Evolutionary conservation across 2,888 invertebrate genomes (phyloP).

Genomic region (Cerastis rubricosa): DNA sequence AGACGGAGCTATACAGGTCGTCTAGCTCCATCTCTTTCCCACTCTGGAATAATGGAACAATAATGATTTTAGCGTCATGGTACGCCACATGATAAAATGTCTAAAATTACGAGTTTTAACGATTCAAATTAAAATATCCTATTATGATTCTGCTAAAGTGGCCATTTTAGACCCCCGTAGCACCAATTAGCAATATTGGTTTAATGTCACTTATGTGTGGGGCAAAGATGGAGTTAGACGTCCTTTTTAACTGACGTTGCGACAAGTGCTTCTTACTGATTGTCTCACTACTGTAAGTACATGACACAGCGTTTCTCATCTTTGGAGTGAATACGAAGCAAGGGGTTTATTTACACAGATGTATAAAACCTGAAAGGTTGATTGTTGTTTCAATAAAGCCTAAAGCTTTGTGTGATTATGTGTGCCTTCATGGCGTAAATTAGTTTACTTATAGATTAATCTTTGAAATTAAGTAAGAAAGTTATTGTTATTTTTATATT

Average conservation of each 20-base stretch:
- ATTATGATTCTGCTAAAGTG: no score
- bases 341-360: not conserved
- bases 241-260: not conserved
- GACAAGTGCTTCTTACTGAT: not conserved
- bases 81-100: no score
- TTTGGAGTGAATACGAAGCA: not conserved
- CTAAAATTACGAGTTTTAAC: no score
- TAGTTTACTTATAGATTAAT: constrained; percentile 2
- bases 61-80: no score
- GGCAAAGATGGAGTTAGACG: not conserved
- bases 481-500: constrained; percentile 40
- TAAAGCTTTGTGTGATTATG: constrained; percentile 26
- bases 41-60: no score
- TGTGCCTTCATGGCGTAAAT: constrained; percentile 42
- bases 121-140: no score
- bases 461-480: constrained; percentile 1
- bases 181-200: not conserved
- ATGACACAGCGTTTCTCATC: not conserved
- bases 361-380: constrained; percentile 9
- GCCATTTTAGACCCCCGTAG: not conserved
- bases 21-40: no score
- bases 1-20: no score
- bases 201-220: not conserved
- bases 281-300: constrained; percentile 9
- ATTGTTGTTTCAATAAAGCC: constrained; percentile 17